Percentiles rank a stretch among this genome's conserved stretches.
phyloP scores from a whole-genome alignment of 2,888 invertebrate species.

The Pogonocherus hispidulus region DNA sequence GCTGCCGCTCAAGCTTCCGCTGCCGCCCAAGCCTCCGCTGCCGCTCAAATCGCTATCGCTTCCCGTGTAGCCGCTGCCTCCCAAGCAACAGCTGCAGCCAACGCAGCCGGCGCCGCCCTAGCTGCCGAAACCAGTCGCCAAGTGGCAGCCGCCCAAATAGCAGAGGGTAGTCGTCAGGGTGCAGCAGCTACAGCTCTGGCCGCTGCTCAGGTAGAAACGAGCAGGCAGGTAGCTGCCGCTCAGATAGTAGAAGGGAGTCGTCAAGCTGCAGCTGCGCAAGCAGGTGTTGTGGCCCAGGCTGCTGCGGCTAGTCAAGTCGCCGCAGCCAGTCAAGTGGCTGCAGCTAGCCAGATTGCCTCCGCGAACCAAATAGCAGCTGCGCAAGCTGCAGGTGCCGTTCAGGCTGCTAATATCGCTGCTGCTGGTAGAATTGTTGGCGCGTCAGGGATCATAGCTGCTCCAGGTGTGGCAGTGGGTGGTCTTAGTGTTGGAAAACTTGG shows the following conservation, averaged over 20 bases:
- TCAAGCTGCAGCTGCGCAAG: slow-evolving; percentile 16
- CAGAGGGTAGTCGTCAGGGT: slow-evolving; percentile 16
- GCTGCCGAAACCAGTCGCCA: slow-evolving; percentile 19
- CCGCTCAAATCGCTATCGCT: slow-evolving; percentile 5
- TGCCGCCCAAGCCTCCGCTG: not conserved
- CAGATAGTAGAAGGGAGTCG: slow-evolving; percentile 20
- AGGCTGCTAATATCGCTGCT: slow-evolving; percentile 10
- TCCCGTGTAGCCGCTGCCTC: slow-evolving; percentile 4
- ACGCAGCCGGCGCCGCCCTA: slow-evolving; percentile 22
- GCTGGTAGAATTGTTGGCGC: not conserved
- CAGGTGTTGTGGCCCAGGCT: slow-evolving; percentile 13
- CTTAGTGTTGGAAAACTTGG: not conserved
- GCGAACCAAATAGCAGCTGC: slow-evolving; percentile 5
- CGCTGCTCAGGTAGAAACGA: slow-evolving; percentile 20
- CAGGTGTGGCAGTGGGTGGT: not conserved
- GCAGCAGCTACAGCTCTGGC: slow-evolving; percentile 24
- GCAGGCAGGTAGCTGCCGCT: slow-evolving; percentile 20
- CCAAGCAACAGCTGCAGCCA: slow-evolving; percentile 5
- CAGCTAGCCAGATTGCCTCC: not conserved
- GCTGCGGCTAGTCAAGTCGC: slow-evolving; percentile 17
- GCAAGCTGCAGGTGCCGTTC: not conserved
- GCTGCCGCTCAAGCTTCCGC: slow-evolving; percentile 1
- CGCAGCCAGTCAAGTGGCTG: not conserved
- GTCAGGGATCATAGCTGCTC: not conserved
- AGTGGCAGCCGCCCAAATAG: slow-evolving; percentile 23